A percentile compares a stretch with the other conserved stretches of the same genome.
Conservation (phyloP, 2,113 vertebrate genomes). For the Emydura subglobosa region DNA sequence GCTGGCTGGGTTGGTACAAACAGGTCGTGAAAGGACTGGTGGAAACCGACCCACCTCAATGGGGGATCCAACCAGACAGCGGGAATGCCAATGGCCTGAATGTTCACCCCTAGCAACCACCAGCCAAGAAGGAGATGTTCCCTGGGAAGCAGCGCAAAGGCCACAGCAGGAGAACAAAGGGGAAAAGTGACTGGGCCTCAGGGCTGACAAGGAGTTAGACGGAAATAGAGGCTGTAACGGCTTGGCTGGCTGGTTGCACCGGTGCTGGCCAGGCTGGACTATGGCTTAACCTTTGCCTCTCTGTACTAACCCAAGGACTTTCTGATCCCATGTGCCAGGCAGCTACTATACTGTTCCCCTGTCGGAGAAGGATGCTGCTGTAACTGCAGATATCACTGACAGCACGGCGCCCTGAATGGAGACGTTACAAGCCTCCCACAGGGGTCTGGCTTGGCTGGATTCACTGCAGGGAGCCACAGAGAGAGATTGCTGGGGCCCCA, state of each 20-base stretch:
- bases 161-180: too few species aligned
- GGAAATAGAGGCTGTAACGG: too few species aligned
- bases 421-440: not conserved
- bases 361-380: not conserved
- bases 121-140: too few species aligned
- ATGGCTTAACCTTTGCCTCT: too few species aligned
- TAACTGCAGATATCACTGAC: not conserved
- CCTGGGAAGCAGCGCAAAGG: too few species aligned
- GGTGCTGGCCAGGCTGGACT: too few species aligned
- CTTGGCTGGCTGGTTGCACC: too few species aligned
- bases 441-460: not conserved
- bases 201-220: too few species aligned
- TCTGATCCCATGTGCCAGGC: not conserved
- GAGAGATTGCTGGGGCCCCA: not conserved
- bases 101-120: too few species aligned
- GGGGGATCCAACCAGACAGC: not conserved
- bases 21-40: not conserved
- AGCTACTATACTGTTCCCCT: not conserved
- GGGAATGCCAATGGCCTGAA: not conserved
- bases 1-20: not conserved
- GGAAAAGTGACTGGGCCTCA: too few species aligned
- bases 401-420: not conserved
- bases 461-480: not conserved
- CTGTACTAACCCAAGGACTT: not conserved
- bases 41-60: not conserved